Conservation (phyloP, 2,888 invertebrate species). For the Cerastis rubricosa region DNA sequence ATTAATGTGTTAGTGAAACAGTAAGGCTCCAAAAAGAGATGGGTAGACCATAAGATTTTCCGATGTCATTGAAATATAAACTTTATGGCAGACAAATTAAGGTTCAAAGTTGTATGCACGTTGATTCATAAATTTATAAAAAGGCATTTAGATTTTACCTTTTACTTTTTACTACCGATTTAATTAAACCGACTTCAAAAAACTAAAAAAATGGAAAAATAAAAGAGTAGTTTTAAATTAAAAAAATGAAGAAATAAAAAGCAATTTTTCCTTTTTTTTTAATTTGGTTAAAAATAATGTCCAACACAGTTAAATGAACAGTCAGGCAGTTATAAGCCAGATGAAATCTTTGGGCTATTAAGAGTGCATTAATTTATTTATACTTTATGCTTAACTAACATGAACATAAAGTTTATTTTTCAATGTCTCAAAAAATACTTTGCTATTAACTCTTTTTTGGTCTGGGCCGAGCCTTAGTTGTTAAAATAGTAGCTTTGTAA, state of each 20-base stretch:
- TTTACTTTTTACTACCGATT: too few relatives aligned
- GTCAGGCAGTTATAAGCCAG: background rate
- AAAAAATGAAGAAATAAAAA: too few relatives aligned
- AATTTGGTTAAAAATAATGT: too few relatives aligned
- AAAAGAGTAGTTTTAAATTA: too few relatives aligned
- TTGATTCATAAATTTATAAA: background rate
- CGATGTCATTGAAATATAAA: conserved; percentile 1
- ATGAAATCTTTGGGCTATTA: too few relatives aligned
- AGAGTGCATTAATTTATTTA: background rate
- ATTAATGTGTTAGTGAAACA: conserved; percentile 1
- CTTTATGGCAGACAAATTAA: background rate
- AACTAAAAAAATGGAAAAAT: too few relatives aligned
- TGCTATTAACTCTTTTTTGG: background rate
- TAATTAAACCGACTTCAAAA: too few relatives aligned
- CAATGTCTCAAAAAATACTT: background rate
- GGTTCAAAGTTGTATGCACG: background rate
- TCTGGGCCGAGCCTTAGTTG: background rate
- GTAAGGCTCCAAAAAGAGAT: background rate
- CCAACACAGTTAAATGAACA: too few relatives aligned
- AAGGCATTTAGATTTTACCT: too few relatives aligned
- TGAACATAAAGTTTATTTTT: background rate
- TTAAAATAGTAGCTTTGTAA: background rate
- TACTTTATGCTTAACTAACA: background rate
- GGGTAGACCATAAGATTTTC: background rate
- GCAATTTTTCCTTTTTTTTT: too few relatives aligned